Conservation (phyloP, 2,113 vertebrate genomes). For the Lycaon pictus region DNA sequence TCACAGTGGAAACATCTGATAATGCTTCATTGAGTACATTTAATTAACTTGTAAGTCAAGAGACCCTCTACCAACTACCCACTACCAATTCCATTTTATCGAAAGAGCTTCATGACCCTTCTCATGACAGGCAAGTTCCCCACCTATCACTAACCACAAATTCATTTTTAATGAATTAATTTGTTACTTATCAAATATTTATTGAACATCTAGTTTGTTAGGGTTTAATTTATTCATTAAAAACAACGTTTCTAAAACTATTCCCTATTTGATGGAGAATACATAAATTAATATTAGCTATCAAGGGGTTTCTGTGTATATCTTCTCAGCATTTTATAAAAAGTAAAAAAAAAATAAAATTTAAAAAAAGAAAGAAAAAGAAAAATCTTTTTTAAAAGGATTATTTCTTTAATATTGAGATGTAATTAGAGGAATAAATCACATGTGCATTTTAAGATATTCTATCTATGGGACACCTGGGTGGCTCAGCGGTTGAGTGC, state of each 20-base stretch:
- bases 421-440: constrained; percentile 12
- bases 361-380: not conserved
- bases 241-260: not conserved
- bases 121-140: not conserved
- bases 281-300: not conserved
- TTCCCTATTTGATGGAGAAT: not conserved
- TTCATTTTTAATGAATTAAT: not conserved
- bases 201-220: not conserved
- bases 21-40: not conserved
- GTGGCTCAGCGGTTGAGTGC: no score
- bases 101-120: fast-evolving
- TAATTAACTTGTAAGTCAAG: not conserved
- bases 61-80: not conserved
- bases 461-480: not conserved
- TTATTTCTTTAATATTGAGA: not conserved
- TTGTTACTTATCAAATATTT: not conserved
- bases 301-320: not conserved
- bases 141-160: not conserved
- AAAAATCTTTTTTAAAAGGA: not conserved
- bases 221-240: not conserved
- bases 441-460: not conserved
- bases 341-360: not conserved
- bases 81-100: not conserved
- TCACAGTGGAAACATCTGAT: not conserved
- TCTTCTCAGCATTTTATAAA: not conserved